A percentile compares a stretch with the other conserved stretches of the same genome.
Evolutionary conservation across 2,113 vertebrate genomes (phyloP).

Genomic region (Sterrhoptilus dennistouni): DNA sequence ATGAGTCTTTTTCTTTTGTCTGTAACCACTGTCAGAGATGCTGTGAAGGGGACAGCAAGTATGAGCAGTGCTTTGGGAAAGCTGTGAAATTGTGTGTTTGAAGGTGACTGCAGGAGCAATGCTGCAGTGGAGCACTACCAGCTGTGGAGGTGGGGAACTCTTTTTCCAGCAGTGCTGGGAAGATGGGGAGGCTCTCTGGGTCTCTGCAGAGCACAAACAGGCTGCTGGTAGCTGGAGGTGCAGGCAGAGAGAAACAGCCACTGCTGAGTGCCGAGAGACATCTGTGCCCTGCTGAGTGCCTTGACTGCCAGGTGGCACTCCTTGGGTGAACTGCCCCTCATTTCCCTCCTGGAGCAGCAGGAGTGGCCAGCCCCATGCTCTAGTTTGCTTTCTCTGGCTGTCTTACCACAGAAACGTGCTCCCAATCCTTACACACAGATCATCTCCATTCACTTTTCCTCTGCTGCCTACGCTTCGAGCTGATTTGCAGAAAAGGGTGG

Average conservation of each 20-base stretch:
- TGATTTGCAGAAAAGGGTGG: background rate
- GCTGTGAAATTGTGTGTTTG: background rate
- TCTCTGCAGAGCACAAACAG: background rate
- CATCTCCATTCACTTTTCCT: background rate
- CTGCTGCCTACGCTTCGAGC: background rate
- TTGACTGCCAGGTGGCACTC: background rate
- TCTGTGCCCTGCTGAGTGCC: background rate
- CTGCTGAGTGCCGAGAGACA: background rate
- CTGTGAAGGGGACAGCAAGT: background rate
- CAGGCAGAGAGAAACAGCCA: background rate
- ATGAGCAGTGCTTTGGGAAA: background rate
- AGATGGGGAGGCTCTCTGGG: background rate
- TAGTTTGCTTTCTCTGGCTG: background rate
- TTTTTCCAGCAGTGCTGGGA: background rate
- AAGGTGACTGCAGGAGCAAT: background rate
- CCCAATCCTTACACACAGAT: background rate
- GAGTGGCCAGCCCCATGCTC: background rate
- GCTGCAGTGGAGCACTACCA: background rate
- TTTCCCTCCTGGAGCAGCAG: background rate
- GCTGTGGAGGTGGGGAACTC: background rate
- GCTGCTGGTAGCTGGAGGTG: background rate
- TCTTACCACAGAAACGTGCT: background rate
- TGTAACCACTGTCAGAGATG: background rate
- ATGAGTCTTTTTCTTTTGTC: background rate
- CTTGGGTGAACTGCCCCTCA: background rate